Evolutionary conservation across 2,888 invertebrate species (phyloP).

Genomic region (Apodemia duryi): DNA sequence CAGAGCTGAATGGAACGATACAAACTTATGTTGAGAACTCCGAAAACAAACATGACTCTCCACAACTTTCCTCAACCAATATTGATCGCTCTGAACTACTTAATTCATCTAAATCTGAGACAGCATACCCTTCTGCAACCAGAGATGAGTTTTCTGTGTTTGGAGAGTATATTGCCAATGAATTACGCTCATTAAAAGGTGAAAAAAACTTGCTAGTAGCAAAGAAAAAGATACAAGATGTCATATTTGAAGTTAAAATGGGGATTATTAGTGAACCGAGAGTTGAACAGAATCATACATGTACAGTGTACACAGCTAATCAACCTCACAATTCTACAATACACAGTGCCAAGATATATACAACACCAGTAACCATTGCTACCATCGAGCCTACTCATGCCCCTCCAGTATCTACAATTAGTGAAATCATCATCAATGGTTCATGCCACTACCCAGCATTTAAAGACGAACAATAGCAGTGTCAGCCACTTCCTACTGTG

Average conservation of each 20-base stretch:
- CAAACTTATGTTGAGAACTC: slow-evolving; percentile 43
- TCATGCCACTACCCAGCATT: slow-evolving; percentile 67
- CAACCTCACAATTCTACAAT: slow-evolving; percentile 43
- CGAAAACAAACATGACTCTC: slow-evolving; percentile 45
- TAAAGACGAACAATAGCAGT: slow-evolving; percentile 67
- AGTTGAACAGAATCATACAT: slow-evolving; percentile 43
- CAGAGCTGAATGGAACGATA: slow-evolving; percentile 40
- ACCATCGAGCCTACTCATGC: slow-evolving; percentile 59
- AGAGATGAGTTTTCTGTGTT: slow-evolving; percentile 79
- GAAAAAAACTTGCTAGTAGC: slow-evolving; percentile 76
- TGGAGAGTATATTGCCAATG: slow-evolving; percentile 81
- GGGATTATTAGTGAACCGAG: slow-evolving; percentile 66
- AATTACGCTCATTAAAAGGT: slow-evolving; percentile 75
- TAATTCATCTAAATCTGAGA: slow-evolving; percentile 45
- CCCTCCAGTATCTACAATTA: slow-evolving; percentile 56
- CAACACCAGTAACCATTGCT: slow-evolving; percentile 50
- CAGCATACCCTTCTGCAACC: slow-evolving; percentile 37
- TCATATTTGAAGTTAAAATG: slow-evolving; percentile 81
- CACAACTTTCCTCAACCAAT: slow-evolving; percentile 50
- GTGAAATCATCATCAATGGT: slow-evolving; percentile 65
- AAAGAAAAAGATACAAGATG: slow-evolving; percentile 81
- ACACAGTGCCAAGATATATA: slow-evolving; percentile 54
- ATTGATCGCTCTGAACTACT: slow-evolving; percentile 45
- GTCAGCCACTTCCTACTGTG: slow-evolving; percentile 57
- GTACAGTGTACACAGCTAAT: slow-evolving; percentile 48